These are phyloP conservation scores for Centropyge bicolor DNA, from an alignment of 2,797 vertebrate species.

Conservation along the genomic window DNA sequence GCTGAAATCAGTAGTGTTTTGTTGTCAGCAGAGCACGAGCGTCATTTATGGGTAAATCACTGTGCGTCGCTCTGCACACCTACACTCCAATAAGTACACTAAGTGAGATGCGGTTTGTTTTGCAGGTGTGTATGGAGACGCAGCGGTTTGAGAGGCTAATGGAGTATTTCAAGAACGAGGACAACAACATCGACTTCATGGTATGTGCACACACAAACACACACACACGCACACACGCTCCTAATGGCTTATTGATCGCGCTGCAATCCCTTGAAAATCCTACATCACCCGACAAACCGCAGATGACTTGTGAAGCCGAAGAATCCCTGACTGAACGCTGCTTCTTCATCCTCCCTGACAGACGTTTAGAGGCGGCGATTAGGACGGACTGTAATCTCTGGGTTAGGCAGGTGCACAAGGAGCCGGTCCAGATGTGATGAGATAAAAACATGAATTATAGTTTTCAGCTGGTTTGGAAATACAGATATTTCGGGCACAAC, in stretches of 20 bases:
- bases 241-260: constrained; percentile 55
- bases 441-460: not conserved
- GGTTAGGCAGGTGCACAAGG: not conserved
- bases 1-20: constrained; percentile 1
- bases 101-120: constrained; percentile 38
- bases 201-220: constrained; percentile 71
- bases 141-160: constrained; percentile 97
- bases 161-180: constrained; percentile 97
- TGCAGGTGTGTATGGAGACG: constrained; percentile 93
- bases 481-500: not conserved
- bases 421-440: constrained; percentile 5
- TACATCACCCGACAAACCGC: constrained; percentile 13
- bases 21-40: not conserved
- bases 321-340: constrained; percentile 13
- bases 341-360: constrained; percentile 5
- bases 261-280: constrained; percentile 23
- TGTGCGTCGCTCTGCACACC: not conserved
- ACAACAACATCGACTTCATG: constrained; percentile 99
- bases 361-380: constrained; percentile 11
- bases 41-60: not conserved
- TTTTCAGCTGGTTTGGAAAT: not conserved
- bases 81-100: not conserved
- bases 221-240: constrained; percentile 14
- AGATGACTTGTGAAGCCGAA: not conserved
- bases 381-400: not conserved